These are phyloP conservation scores for Holothuria scabra DNA, from an alignment of 53 echinoderm and acorn worm genomes.

Conservation along the genomic window DNA sequence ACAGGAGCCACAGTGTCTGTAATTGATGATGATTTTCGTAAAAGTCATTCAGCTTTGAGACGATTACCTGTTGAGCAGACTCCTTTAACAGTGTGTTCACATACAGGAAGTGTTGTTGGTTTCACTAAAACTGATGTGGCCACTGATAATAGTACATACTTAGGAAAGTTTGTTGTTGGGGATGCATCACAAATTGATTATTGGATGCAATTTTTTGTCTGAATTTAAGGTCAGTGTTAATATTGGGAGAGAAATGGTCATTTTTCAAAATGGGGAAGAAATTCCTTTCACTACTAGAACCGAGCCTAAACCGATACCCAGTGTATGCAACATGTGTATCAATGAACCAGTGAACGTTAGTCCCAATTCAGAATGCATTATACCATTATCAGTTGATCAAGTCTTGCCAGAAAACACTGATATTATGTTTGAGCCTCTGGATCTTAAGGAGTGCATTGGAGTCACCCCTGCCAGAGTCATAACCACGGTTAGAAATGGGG, in stretches of 20 bases:
- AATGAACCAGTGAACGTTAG: background rate
- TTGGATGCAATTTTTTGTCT: conserved; percentile 4
- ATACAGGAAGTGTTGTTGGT: no score
- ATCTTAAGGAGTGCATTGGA: background rate
- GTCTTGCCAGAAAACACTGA: background rate
- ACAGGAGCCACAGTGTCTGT: background rate
- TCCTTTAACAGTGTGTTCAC: no score
- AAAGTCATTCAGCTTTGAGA: background rate
- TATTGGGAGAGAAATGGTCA: background rate
- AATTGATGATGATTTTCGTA: background rate
- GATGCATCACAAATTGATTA: background rate
- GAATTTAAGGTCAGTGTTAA: background rate
- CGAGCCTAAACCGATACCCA: no score
- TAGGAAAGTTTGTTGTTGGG: background rate
- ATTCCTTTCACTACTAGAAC: no score
- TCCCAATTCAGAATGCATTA: background rate
- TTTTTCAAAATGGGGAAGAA: background rate
- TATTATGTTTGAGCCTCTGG: background rate
- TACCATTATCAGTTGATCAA: background rate
- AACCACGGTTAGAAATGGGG: conserved; percentile 8
- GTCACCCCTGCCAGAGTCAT: background rate
- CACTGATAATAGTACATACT: background rate
- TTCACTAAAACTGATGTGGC: no score
- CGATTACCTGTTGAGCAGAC: background rate
- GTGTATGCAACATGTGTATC: background rate